Conservation (phyloP, 1,140 invertebrate species). For the Drosophila ficusphila region DNA sequence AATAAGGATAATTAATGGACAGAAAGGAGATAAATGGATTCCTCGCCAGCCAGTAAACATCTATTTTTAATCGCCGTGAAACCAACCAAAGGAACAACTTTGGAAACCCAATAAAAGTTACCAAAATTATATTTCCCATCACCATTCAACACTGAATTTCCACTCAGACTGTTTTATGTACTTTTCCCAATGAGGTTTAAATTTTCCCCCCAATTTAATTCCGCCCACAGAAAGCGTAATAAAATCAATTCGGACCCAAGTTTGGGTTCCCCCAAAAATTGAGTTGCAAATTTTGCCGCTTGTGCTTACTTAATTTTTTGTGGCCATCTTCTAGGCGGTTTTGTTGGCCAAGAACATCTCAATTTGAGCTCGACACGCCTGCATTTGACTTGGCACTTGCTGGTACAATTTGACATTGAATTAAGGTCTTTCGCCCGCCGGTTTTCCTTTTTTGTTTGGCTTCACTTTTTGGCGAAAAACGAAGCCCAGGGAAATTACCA, state of each 20-base stretch:
- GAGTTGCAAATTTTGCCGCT: conserved; percentile 6
- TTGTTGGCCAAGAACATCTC: conserved; percentile 9
- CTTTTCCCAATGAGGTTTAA: background rate
- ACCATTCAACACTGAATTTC: conserved; percentile 5
- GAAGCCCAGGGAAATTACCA: conserved; percentile 62
- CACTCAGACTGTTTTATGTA: background rate
- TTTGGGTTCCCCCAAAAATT: conserved; percentile 6
- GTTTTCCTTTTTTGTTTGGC: conserved; percentile 38
- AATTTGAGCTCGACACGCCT: conserved; percentile 34
- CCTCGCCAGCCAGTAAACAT: no score
- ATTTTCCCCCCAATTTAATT: conserved; percentile 4
- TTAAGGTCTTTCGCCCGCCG: conserved; percentile 32
- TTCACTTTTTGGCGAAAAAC: conserved; percentile 29
- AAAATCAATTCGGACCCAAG: conserved; percentile 34
- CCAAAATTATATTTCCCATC: background rate
- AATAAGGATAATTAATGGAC: background rate
- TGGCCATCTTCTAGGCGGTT: conserved; percentile 19
- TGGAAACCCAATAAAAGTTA: background rate
- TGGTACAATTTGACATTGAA: conserved; percentile 53
- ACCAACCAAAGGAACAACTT: background rate
- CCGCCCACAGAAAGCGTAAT: conserved; percentile 5
- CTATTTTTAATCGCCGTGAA: no score
- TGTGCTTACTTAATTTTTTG: background rate
- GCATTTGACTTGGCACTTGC: conserved; percentile 27
- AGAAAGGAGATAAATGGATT: background rate